These are phyloP conservation scores for Typhlomys cinereus DNA, from an alignment of 2,113 vertebrate species.

Conservation along the genomic window DNA sequence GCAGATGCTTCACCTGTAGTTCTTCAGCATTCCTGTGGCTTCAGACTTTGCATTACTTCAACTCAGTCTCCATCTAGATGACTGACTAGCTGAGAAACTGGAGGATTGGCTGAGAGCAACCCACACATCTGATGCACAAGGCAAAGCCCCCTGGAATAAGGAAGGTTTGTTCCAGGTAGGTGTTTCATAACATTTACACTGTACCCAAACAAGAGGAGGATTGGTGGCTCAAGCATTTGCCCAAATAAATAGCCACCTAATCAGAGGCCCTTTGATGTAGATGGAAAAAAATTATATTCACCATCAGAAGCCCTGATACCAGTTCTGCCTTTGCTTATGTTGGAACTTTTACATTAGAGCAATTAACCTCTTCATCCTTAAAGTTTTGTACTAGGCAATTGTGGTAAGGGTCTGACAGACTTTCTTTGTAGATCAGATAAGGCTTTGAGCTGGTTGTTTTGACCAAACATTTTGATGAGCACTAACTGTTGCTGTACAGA, in stretches of 20 bases:
- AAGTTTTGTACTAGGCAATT: neutral
- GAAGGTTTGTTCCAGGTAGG: neutral
- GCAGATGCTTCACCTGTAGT: neutral
- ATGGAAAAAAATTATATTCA: neutral
- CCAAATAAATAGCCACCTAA: neutral
- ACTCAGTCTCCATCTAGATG: neutral
- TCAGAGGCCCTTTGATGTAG: neutral
- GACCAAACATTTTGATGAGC: constrained; percentile 59
- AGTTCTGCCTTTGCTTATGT: neutral
- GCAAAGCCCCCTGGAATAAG: neutral
- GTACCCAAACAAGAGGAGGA: neutral
- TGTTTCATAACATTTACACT: neutral
- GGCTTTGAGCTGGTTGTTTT: constrained; percentile 46
- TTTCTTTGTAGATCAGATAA: neutral
- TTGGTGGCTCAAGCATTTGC: neutral
- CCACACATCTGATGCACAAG: neutral
- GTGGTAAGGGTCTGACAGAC: neutral
- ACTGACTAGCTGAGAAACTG: neutral
- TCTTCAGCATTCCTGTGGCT: neutral
- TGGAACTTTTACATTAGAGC: neutral
- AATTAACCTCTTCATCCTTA: neutral
- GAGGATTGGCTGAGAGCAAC: neutral
- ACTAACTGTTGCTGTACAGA: constrained; percentile 35
- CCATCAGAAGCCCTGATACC: neutral
- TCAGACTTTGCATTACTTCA: neutral